These are phyloP conservation scores for Phrynocephalus guinanensis DNA, from an alignment of 2,797 vertebrate genomes.

Conservation along the genomic window DNA sequence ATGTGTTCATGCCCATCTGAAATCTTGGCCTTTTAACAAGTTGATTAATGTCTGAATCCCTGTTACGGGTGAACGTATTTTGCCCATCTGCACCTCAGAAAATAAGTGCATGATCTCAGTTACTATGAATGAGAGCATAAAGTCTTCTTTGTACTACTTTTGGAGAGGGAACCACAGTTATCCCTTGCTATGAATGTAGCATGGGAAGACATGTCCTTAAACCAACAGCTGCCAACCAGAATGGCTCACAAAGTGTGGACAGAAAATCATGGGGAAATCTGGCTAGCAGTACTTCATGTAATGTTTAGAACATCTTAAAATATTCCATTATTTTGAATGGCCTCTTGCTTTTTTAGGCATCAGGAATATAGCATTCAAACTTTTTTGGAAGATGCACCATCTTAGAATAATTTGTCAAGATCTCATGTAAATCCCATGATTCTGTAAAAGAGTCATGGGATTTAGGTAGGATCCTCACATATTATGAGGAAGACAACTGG, in stretches of 20 bases:
- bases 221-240: background rate
- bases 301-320: conserved; percentile 18
- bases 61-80: background rate
- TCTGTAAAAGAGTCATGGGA: background rate
- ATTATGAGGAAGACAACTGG: too few relatives aligned
- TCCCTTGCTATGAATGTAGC: background rate
- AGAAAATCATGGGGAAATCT: background rate
- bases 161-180: conserved; percentile 6
- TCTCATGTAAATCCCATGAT: background rate
- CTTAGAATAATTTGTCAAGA: background rate
- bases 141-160: background rate
- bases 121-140: background rate
- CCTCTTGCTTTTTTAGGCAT: conserved; percentile 12
- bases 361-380: background rate
- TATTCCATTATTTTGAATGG: conserved; percentile 11
- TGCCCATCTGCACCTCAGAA: background rate
- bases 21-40: background rate
- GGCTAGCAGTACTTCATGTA: background rate
- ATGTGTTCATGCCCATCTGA: too few relatives aligned
- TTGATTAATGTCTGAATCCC: background rate
- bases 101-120: background rate
- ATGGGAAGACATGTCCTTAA: background rate
- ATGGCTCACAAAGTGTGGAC: background rate
- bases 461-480: too few relatives aligned
- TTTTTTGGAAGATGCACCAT: conserved; percentile 3